Evolutionary conservation across 2,113 vertebrate species (phyloP), one percentile per base, ranked within the genome.

Genomic region (Nesoenas mayeri): DNA sequence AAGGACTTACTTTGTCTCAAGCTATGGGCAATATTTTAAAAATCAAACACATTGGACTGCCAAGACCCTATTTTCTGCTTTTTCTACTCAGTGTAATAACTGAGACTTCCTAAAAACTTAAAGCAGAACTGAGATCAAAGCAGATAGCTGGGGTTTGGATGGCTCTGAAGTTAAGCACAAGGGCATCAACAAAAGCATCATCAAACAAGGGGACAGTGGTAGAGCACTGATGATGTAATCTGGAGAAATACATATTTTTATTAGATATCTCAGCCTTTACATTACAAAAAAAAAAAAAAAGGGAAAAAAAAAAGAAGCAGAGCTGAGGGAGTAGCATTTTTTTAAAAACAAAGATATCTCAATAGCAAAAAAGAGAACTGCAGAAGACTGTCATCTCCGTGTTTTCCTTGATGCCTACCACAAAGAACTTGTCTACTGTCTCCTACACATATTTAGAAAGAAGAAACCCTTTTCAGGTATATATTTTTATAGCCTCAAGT

Each of bases 341-440:
- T 84, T 56, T 53, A 57, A 67, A 25, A 69, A 86, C 32, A 78
- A 79, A 91, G 25, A 5, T 80, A 29, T 64, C 64, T 58, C 31
- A 26, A 54, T 1, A 17, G 72, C 73, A 51, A 34, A 60, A 78
- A 94, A 87, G 44, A 84, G 70, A 89, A 75, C 5, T 61, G 51
- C 65, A 89, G 72, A 82, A 88, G 64, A 75, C 14, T 91, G 77
- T 95, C 79, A 94, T 74, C 78, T 65, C 21, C 91, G 72, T 94
- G 40, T 91, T 97, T 87, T 82, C 38, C 57, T 86, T 94, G 79
- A 88, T 67, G 64, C 18, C 77, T 91, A 47, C 38, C 72, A 91
- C 79, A 94, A 93, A 85, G 88, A 83, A 86, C 86, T 93, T 90
- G 86, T 74, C 88, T 92, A 50, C 40, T 77, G 32, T 95, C 88